Percentiles rank a stretch among this genome's conserved stretches.
Evolutionary conservation across 2,113 vertebrate genomes (phyloP).

Genomic region (Neodon shergylaensis): DNA sequence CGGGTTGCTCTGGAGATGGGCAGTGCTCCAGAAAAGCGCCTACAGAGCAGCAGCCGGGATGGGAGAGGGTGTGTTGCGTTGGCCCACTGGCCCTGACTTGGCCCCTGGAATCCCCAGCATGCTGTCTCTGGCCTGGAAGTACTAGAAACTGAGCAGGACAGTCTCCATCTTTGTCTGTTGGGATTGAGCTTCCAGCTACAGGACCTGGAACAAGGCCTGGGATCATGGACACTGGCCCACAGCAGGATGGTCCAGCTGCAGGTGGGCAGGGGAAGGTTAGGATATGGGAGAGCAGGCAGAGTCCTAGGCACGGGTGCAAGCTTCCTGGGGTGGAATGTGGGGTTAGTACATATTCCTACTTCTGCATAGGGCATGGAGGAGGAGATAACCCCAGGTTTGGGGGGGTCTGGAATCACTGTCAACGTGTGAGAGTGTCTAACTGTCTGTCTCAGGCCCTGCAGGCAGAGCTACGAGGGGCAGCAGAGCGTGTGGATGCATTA

Average conservation of each 20-base stretch:
- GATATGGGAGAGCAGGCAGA: background rate
- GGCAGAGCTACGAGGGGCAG: conserved; percentile 85
- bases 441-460: conserved; percentile 85
- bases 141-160: conserved; percentile 64
- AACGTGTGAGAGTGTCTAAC: background rate
- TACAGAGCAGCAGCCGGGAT: background rate
- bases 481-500: conserved; percentile 83
- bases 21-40: background rate
- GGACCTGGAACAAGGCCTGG: conserved; percentile 59
- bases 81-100: background rate
- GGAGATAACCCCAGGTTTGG: background rate
- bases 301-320: background rate
- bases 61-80: background rate
- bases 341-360: background rate
- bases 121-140: conserved; percentile 38
- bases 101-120: conserved; percentile 35
- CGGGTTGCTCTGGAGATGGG: background rate
- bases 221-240: conserved; percentile 30
- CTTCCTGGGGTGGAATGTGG: background rate
- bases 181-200: conserved; percentile 57
- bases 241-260: conserved; percentile 67
- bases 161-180: conserved; percentile 63
- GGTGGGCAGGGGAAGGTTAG: conserved; percentile 49
- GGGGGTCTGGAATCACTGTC: background rate
- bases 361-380: background rate